Base-by-base conservation (phyloP, 2,888 invertebrate species). In the Eupithecia subfuscata region DNA sequence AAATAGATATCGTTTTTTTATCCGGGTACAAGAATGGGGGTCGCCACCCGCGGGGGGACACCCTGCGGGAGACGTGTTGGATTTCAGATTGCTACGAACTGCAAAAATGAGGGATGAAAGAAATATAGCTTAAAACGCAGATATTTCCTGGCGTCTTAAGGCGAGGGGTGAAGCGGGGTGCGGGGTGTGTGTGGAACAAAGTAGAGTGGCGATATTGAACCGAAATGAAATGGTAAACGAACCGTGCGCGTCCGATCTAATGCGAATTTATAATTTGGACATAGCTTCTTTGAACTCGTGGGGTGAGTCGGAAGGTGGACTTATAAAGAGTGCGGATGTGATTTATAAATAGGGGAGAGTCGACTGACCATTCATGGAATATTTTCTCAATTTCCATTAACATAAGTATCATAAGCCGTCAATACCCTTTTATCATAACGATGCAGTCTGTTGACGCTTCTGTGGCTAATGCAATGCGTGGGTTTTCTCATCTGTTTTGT, bases 91-190 rank as follows among this genome's bases (percentile, higher is more conserved):
- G 95, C 95, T 95, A 94, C 95, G 94, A 95, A 95, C 95, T 95
- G 95, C 95, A 95, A 95, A 95, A 95, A 95, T 95, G 95, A 95
- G 95, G 95, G 95, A 95, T 95, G 95, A 95, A 95, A 95, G 95
- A 95, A 95, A 95, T 95, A 95, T 95, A 95, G 95, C 95, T 95
- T 95, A 95, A 95, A 95, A 95, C 95, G 95, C 95, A 95, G 95
- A 95, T 95, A 95, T 94, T 95, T 94, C 93, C 93, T 93, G 94
- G 92, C 94, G 93, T 94, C 94, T 94, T 95, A 92, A 95, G 94
- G 91, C 90, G 89, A 87, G 86, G 89, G 87, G 88, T 84, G 84
- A 87, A 86, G 91, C 91, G 92, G 91, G 30, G 94, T 94, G 22
- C 52, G 22, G 52, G 52, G 22, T 22, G 22, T 56, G 93, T 94